Evolutionary conservation across 1,140 invertebrate genomes (phyloP), one percentile per base, ranked within the genome.

Genomic region (Hetaerina americana): DNA sequence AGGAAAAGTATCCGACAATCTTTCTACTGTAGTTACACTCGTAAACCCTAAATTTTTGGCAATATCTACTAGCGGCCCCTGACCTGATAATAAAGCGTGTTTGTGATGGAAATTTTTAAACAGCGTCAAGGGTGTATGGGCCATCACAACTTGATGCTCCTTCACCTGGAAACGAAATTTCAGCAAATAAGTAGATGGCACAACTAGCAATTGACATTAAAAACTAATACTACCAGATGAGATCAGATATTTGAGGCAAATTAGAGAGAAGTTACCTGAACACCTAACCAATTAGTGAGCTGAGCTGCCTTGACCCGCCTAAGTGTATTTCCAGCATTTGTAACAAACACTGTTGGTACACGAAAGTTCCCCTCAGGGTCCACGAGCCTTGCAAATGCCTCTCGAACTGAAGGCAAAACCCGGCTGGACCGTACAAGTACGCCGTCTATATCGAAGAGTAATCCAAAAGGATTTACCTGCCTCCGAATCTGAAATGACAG

Each of bases 361-460:
- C 82, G 77, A 75, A 89, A 86, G 71, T 86, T 84, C 1, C 86
- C 86, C 73, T 85, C 77, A 10, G 79, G 69, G 74, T 87, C 85
- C 70, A 83, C 81, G 18, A 91, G 78, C 26, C 83, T 79, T 31
- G 83, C 80, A 72, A 82, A 90, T 76, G 76, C 83, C 80, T 81
- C 85, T 69, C 81, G 81, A 1, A 88, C 88, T n/a, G 84, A 82
- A n/a, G 87, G 84, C 27, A 91, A 76, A 5, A 89, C 82, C 28
- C 83, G 84, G 74, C 84, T 84, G 0, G 89, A 89, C 67, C 89
- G 79, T 0, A 89, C 87, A 74, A 91, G 82, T 0, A 91, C 89
- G 18, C 89, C 89, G 75, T 91, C 89, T 66, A 91, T 89, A 75
- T 91, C 89, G 79, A 91, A 90, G 8, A 90, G 78, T 5, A 91